Percentiles rank a stretch among this genome's conserved stretches.
These are phyloP conservation scores for Turritopsis dohrnii DNA, from an alignment of 30 jellyfish, hydroid and myxozoan genomes.

Conservation along the genomic window DNA sequence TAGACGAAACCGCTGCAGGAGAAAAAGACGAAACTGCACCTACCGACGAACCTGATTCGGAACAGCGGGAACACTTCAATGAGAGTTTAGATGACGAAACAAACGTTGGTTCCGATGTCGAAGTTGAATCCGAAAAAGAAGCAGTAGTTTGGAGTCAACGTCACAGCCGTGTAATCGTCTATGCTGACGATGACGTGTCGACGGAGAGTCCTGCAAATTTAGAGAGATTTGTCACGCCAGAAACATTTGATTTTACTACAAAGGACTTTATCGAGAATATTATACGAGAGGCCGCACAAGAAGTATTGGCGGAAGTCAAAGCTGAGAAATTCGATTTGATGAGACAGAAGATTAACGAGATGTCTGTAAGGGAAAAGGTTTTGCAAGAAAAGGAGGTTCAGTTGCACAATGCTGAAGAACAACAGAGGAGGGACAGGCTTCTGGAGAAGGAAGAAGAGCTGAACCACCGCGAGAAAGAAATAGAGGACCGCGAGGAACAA, in stretches of 20 bases:
- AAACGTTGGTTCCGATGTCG: conserved; percentile 13
- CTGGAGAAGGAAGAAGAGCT: conserved; percentile 23
- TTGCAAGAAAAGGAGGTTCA: conserved; percentile 16
- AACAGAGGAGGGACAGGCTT: conserved; percentile 3
- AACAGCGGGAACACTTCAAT: conserved; percentile 6
- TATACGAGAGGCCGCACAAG: neutral
- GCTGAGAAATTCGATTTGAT: neutral
- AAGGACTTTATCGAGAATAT: conserved; percentile 3
- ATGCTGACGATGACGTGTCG: conserved; percentile 3
- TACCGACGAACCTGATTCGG: neutral
- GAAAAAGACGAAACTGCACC: neutral
- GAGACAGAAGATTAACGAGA: conserved; percentile 12
- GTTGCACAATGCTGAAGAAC: conserved; percentile 19
- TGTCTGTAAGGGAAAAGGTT: conserved; percentile 5
- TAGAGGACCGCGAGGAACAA: conserved; percentile 23
- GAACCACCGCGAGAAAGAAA: conserved; percentile 22
- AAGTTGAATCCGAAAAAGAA: conserved; percentile 38
- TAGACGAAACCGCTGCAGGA: neutral
- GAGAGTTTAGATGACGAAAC: conserved; percentile 12
- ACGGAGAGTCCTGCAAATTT: neutral
- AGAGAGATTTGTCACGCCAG: neutral
- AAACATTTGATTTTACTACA: neutral
- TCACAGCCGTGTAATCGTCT: conserved; percentile 18
- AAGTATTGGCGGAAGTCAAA: conserved; percentile 2
- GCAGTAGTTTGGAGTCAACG: conserved; percentile 40